Evolutionary conservation across 2,888 invertebrate species (phyloP), one percentile per base, ranked within the genome.

Genomic region (Polietes domitor): DNA sequence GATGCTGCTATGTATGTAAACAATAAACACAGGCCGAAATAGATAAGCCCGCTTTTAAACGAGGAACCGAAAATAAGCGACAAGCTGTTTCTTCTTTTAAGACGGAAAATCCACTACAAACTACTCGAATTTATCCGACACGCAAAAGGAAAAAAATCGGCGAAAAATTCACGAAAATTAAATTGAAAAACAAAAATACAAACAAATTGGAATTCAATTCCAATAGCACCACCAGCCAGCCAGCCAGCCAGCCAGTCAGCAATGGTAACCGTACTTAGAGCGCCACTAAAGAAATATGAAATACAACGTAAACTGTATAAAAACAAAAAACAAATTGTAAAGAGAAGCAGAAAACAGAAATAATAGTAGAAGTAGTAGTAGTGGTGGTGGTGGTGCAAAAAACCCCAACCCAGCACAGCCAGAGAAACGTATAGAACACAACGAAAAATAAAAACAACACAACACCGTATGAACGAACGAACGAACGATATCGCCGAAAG

Each of bases 251-350:
- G 32, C 61, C 15, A 47, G 37, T n/a, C 17, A 53, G 21, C 77
- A 77, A 79, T 81, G 76, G 81, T 79, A 81, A 80, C 75, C 79
- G 70, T 75, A 81, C 84, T 84, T 81, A 72, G 72, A 84, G 84
- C 84, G 84, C 84, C 81, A 81, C 84, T 81, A 81, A 79, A 70
- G 79, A 70, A 83, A 80, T 77, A 78, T 21, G 74, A 71, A 72
- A 55, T 6, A 43, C 5, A 72, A 78, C 65, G 75, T 43, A 81
- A 76, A 15, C 24, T 21, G 68, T 61, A 76, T 76, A 32, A 70
- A 80, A 80, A 80, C 68, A 41, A 47, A 68, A 21, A 32, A n/a
- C n/a, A n/a, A n/a, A n/a, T n/a, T n/a, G 41, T 43, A 26, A 53
- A 50, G 63, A 43, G 53, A 70, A 43, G 47, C 76, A 26, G 28